These are phyloP conservation scores for Zaprionus camerounensis DNA, from an alignment of 1,140 invertebrate species.

Conservation along the genomic window DNA sequence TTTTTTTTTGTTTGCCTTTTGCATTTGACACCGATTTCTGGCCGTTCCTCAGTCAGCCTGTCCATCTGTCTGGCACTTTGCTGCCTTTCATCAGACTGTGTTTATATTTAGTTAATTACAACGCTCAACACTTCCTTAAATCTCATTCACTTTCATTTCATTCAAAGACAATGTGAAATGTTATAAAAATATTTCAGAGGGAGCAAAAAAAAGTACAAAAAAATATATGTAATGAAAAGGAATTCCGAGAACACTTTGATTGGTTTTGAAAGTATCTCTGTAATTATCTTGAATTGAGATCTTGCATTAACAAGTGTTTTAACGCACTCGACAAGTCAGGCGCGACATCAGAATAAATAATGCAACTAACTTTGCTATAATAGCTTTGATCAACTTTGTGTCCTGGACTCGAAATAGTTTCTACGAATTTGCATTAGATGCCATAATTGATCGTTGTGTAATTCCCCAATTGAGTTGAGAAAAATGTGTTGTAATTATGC, in stretches of 20 bases:
- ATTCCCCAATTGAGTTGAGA: neutral
- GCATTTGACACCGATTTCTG: conserved; percentile 51
- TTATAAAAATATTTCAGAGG: neutral
- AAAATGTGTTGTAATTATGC: conserved; percentile 1
- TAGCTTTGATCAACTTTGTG: too few species aligned
- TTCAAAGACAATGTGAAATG: neutral
- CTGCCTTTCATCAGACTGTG: conserved; percentile 17
- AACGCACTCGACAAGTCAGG: conserved; percentile 4
- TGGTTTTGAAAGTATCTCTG: conserved; percentile 2
- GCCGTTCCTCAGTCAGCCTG: neutral
- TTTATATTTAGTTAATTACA: conserved; percentile 13
- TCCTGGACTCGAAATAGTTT: neutral
- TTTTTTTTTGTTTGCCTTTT: conserved; percentile 51
- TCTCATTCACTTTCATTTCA: neutral
- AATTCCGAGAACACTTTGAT: neutral
- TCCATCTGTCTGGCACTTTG: neutral
- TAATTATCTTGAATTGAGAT: neutral
- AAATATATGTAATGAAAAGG: neutral
- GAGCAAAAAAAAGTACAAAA: neutral
- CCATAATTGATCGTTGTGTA: conserved; percentile 4
- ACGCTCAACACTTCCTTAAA: conserved; percentile 22
- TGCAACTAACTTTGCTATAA: neutral
- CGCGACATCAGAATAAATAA: neutral
- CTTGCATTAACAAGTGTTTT: conserved; percentile 2
- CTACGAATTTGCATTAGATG: neutral